Evolutionary conservation across 2,888 invertebrate species (phyloP).

Genomic region (Agrotis segetum): DNA sequence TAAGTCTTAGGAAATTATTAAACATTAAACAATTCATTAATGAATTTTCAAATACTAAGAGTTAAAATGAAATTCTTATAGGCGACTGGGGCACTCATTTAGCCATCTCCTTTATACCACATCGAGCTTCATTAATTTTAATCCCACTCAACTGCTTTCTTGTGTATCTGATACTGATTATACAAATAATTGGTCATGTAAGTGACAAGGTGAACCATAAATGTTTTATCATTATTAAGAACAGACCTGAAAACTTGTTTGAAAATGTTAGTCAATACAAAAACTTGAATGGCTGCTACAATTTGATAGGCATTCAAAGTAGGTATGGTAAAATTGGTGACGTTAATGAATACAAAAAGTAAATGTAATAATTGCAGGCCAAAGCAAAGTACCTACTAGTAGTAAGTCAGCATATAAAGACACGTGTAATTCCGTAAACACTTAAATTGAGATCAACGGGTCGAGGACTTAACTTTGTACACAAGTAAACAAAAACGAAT

Average conservation of each 20-base stretch:
- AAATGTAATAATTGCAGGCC: constrained; percentile 3
- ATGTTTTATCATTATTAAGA: background rate
- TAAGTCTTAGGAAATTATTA: too few relatives aligned
- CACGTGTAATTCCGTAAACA: constrained; percentile 6
- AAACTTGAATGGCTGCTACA: constrained; percentile 4
- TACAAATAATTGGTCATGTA: background rate
- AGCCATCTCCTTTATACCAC: too few relatives aligned
- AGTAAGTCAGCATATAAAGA: background rate
- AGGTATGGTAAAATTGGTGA: background rate
- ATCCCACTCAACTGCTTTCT: background rate
- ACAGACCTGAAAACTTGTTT: constrained; percentile 18
- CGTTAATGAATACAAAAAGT: background rate
- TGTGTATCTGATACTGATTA: background rate
- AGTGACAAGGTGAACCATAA: constrained; percentile 1
- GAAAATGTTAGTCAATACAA: background rate
- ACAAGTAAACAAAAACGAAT: constrained; percentile 8
- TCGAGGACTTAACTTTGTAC: background rate
- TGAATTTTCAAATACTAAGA: too few relatives aligned
- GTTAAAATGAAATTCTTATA: too few relatives aligned
- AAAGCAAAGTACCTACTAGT: background rate
- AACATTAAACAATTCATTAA: too few relatives aligned
- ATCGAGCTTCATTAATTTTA: background rate
- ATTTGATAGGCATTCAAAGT: background rate
- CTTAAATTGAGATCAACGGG: constrained; percentile 15
- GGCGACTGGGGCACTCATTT: too few relatives aligned